phyloP scores from a whole-genome alignment of 2,888 invertebrate genomes.

The Sminthurinus aureus region DNA sequence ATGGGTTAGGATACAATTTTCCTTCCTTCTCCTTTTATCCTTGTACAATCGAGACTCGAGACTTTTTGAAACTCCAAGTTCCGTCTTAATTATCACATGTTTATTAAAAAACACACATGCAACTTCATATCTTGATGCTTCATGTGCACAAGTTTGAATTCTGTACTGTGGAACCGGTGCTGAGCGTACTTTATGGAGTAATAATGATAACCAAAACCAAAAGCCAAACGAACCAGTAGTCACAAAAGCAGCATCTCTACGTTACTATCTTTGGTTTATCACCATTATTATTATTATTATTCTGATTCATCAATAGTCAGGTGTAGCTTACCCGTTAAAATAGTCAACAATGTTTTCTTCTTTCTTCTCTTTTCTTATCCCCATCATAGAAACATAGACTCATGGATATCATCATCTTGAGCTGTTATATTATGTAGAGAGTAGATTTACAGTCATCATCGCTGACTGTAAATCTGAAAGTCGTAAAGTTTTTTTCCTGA shows the following conservation, averaged over 20 bases:
- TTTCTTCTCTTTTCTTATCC: not conserved
- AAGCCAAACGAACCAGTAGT: too few relatives aligned
- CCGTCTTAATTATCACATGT: slow-evolving; percentile 29
- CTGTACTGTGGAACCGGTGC: too few relatives aligned
- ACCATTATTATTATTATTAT: too few relatives aligned
- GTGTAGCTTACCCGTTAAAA: slow-evolving; percentile 27
- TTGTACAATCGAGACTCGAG: not conserved
- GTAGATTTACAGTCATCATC: not conserved
- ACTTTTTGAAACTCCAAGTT: slow-evolving; percentile 22
- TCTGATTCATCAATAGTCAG: not conserved
- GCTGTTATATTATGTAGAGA: not conserved
- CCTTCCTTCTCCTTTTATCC: not conserved
- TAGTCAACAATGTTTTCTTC: slow-evolving; percentile 11
- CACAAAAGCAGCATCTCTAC: too few relatives aligned
- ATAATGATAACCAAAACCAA: too few relatives aligned
- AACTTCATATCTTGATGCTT: too few relatives aligned
- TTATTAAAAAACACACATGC: not conserved
- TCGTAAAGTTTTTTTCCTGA: not conserved
- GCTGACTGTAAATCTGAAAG: not conserved
- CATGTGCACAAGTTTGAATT: too few relatives aligned
- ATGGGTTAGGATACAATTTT: slow-evolving; percentile 2
- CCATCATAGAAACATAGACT: too few relatives aligned
- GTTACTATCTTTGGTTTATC: too few relatives aligned
- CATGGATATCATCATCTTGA: not conserved
- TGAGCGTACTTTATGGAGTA: too few relatives aligned